Base-by-base conservation (phyloP, 2,797 vertebrate genomes). In the Gymnopithys bicolor region DNA sequence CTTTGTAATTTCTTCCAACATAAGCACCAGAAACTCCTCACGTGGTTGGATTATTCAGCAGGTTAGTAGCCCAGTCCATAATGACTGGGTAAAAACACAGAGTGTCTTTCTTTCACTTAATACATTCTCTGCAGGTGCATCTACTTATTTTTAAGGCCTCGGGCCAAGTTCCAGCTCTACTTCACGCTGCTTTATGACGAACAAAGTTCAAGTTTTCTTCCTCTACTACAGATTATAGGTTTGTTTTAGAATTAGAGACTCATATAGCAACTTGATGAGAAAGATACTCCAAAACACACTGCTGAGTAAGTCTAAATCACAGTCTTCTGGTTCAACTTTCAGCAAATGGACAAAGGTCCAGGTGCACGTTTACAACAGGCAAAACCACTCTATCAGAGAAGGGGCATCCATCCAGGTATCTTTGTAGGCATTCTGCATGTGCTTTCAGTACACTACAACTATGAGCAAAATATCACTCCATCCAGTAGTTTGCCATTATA, bases 161-260 rank as follows among this genome's bases (percentile, higher is more conserved):
- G 41, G 25, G 33, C 60, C 90, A 77, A 84, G 66, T 13, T 71
- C 33, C 28, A 81, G 58, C 58, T 86, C 60, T 81, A 23, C 33
- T 80, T 69, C 37, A 69, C 3, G 0, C 28, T 62, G 33, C 37
- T 64, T 75, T 56, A 66, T 33, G 4, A 74, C 3, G 13, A 89
- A 60, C 14, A n/a, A 79, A 93, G 70, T 51, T 92, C 56, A 76
- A 32, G 27, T 70, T 74, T 76, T 91, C 45, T 45, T 80, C 60
- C 9, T 69, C 55, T 80, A 39, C 37, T 60, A 80, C 49, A 63
- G 51, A 93, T 69, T 60, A 82, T 2, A 87, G 30, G 67, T 32
- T 25, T 83, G 39, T 87, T 95, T 90, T 46, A 78, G 46, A 86
- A 81, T 82, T 43, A 71, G 19, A 90, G 66, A 69, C 66, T 87